Percentiles rank a stretch among this genome's conserved stretches.
phyloP scores from a whole-genome alignment of 2,888 invertebrate species.

The Plagodis dolabraria region DNA sequence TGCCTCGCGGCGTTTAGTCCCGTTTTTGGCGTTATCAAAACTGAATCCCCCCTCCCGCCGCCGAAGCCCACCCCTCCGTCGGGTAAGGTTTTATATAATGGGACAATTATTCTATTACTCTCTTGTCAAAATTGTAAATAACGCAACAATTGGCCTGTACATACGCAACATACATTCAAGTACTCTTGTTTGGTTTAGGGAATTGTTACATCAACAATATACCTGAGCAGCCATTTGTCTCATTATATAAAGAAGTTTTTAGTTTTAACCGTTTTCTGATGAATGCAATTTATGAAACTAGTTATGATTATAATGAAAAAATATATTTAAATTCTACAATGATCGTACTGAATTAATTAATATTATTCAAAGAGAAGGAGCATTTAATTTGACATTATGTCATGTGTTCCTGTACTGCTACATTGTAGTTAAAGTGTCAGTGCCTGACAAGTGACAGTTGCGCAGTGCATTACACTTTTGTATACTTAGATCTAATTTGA shows the following conservation, averaged over 20 bases:
- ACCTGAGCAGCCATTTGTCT: slow-evolving; percentile 33
- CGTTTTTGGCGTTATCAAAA: slow-evolving; percentile 54
- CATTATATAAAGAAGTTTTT: slow-evolving; percentile 39
- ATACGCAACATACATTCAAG: slow-evolving; percentile 31
- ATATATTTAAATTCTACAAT: no score
- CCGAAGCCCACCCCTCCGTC: slow-evolving; percentile 50
- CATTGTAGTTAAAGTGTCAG: no score
- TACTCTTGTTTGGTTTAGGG: neutral
- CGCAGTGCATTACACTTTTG: no score
- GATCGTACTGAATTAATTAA: no score
- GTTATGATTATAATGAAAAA: no score
- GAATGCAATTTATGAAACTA: neutral
- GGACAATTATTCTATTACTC: slow-evolving; percentile 32
- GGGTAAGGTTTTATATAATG: slow-evolving; percentile 55
- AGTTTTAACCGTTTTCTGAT: neutral
- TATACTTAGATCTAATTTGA: no score
- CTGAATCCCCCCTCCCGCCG: slow-evolving; percentile 45
- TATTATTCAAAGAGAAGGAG: neutral
- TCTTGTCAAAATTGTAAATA: slow-evolving; percentile 19
- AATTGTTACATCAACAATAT: slow-evolving; percentile 1
- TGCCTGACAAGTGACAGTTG: no score
- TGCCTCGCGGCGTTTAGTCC: slow-evolving; percentile 55
- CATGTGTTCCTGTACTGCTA: no score
- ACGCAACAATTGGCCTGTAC: slow-evolving; percentile 45
- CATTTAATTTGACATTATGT: no score